Conservation (phyloP, 2,113 vertebrate genomes). For the Vireo altiloquus region DNA sequence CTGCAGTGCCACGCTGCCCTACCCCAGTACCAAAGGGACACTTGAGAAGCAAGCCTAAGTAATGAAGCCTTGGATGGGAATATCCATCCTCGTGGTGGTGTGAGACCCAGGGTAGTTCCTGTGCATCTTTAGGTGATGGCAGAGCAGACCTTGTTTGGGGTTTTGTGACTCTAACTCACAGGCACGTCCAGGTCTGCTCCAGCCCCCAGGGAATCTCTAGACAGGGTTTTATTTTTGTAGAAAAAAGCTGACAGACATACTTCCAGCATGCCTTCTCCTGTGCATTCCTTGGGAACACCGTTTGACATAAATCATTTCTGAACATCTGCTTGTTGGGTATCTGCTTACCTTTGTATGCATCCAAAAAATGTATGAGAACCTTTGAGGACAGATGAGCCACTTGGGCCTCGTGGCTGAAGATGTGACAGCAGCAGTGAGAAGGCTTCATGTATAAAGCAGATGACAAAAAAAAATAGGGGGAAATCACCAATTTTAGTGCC, state of each 20-base stretch:
- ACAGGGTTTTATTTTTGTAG: conserved; percentile 37
- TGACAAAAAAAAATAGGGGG: background rate
- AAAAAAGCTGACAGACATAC: background rate
- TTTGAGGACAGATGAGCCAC: background rate
- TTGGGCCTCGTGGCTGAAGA: background rate
- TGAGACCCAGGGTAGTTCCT: background rate
- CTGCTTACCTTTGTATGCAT: background rate
- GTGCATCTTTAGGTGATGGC: background rate
- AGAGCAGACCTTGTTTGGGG: background rate
- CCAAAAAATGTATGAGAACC: background rate
- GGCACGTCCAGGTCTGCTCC: background rate
- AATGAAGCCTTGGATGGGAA: background rate
- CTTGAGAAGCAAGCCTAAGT: background rate
- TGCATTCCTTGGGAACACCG: background rate
- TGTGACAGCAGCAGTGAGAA: background rate
- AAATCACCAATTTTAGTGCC: background rate
- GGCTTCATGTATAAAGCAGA: background rate
- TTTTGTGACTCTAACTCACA: background rate
- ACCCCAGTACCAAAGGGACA: background rate
- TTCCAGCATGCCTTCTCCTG: background rate
- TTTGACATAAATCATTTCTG: background rate
- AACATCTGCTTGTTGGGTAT: background rate
- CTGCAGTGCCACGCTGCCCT: background rate
- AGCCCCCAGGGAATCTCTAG: background rate
- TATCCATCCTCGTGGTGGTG: background rate